Percentiles rank a stretch among this genome's conserved stretches.
Conservation (phyloP, 2,888 invertebrate species). For the Tenthredo mesomela region DNA sequence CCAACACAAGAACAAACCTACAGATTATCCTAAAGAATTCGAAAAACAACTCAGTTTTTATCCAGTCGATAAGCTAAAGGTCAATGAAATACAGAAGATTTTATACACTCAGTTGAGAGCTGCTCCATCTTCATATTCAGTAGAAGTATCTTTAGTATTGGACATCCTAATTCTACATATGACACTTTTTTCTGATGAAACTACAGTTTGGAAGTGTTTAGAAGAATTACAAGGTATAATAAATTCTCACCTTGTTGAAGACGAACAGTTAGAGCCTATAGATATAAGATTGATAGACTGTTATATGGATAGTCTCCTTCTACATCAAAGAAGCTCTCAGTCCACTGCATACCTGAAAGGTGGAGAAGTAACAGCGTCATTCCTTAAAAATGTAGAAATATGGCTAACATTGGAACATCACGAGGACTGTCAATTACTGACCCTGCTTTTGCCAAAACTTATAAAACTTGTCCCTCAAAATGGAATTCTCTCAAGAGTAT, state of each 20-base stretch:
- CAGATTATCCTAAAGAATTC: background rate
- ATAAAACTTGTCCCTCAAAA: constrained; percentile 48
- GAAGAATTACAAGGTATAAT: background rate
- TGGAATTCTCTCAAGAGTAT: background rate
- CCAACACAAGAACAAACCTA: background rate
- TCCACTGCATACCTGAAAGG: background rate
- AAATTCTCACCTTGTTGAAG: background rate
- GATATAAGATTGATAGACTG: background rate
- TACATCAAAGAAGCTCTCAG: background rate
- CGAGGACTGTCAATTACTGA: constrained; percentile 64
- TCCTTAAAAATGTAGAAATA: constrained; percentile 58
- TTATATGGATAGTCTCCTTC: constrained; percentile 15
- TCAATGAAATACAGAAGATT: background rate
- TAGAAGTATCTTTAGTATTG: background rate
- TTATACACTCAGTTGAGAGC: background rate
- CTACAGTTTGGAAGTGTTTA: constrained; percentile 54
- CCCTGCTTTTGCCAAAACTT: constrained; percentile 66
- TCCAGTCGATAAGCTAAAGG: background rate
- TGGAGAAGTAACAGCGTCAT: constrained; percentile 57
- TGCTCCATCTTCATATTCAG: background rate
- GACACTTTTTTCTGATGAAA: constrained; percentile 60
- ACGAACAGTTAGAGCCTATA: background rate
- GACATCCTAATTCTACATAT: constrained; percentile 67
- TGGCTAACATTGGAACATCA: constrained; percentile 62
- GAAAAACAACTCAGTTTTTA: background rate